These are phyloP conservation scores for Lepidothrix coronata DNA, from an alignment of 2,113 vertebrate species.

Conservation along the genomic window DNA sequence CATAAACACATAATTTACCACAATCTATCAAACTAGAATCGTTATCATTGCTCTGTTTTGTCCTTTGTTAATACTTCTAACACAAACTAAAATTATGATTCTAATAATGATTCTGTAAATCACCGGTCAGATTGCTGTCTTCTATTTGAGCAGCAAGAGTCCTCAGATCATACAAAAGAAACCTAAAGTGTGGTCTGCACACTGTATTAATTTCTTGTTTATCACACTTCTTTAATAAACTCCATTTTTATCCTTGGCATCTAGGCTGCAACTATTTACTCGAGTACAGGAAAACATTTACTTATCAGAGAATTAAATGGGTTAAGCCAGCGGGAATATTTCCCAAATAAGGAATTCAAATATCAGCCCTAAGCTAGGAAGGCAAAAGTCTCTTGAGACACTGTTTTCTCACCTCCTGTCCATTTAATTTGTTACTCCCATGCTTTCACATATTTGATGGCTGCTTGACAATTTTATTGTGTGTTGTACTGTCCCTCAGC, in stretches of 20 bases:
- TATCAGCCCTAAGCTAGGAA: background rate
- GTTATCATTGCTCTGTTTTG: background rate
- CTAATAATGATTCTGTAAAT: background rate
- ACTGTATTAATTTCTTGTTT: background rate
- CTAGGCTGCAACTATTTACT: background rate
- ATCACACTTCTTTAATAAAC: background rate
- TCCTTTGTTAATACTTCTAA: background rate
- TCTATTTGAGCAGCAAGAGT: background rate
- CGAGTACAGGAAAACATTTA: background rate
- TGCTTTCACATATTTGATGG: conserved; percentile 36
- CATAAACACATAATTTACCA: background rate
- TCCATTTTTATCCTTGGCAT: background rate
- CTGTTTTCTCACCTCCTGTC: conserved; percentile 49
- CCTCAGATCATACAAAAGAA: background rate
- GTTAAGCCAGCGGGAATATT: background rate
- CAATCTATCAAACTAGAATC: background rate
- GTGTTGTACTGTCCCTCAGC: conserved; percentile 10
- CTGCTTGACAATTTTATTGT: conserved; percentile 51
- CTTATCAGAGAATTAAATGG: background rate
- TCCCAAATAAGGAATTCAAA: background rate
- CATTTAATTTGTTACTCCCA: conserved; percentile 53
- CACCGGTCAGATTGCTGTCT: background rate
- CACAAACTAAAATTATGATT: background rate
- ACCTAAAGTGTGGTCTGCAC: background rate
- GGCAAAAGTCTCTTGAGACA: background rate